Evolutionary conservation across 1,140 invertebrate genomes (phyloP), one percentile per base, ranked within the genome.

Genomic region (Trachymyrmex septentrionalis): DNA sequence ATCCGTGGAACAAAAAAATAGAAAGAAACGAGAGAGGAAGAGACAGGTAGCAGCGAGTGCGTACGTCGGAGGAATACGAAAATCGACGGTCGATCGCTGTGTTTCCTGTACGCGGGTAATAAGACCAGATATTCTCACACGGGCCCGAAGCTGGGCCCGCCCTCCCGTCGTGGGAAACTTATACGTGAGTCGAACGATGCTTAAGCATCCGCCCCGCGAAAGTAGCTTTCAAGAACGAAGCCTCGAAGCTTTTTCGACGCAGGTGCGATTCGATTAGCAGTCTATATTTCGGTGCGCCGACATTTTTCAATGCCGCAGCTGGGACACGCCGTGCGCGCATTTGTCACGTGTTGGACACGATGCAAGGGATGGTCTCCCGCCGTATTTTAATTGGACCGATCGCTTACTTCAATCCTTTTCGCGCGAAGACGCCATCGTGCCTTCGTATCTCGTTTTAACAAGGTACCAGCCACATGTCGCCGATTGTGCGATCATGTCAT

Each of bases 111-210:
- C 92, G 91, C 93, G 90, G 92, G 92, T 95, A 94, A 94, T 95
- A 94, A 95, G 93, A 92, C 90, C 88, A 84, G 90, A 94, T 94
- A 94, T 95, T 95, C 94, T 92, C 94, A 94, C 94, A 95, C 93
- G 90, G 88, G 90, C 85, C 88, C 19, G 81, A 87, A 81, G 85
- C 85, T 86, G 87, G 71, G 89, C 55, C 61, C 90, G 91, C 88
- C 88, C 92, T 92, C 88, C 89, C 92, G 92, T 88, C 94, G 95
- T 95, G 95, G 95, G 95, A 95, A 95, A 95, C 92, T 93, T 92
- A 94, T 94, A 95, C 94, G 95, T 95, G 94, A 94, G 92, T 87
- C 61, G 75, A 59, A 63, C 50, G 75, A 53, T 64, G 64, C 86
- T 48, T 69, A 14, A 24, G 76, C 21, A 55, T 44, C 72, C 61